Evolutionary conservation across 2,113 vertebrate species (phyloP).

Genomic region (Argyrosomus japonicus): DNA sequence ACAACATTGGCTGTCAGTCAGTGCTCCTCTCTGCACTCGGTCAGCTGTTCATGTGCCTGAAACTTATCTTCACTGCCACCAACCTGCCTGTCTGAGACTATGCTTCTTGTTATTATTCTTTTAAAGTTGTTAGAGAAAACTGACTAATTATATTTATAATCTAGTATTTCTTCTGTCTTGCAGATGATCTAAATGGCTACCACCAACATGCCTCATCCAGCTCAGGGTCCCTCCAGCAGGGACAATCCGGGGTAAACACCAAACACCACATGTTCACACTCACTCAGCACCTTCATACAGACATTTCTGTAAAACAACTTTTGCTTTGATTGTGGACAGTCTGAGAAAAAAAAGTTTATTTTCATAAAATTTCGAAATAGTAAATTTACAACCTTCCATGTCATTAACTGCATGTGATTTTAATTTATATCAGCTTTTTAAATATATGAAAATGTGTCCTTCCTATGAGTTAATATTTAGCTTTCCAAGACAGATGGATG

Average conservation of each 20-base stretch:
- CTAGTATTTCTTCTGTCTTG: constrained; percentile 48
- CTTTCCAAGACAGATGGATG: not conserved
- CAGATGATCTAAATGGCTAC: constrained; percentile 77
- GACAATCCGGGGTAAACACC: constrained; percentile 62
- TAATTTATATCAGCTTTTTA: not conserved
- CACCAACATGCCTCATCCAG: constrained; percentile 48
- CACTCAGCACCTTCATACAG: not conserved
- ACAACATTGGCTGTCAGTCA: constrained; percentile 45
- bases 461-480: not conserved
- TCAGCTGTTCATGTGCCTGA: constrained; percentile 49
- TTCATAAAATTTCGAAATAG: not conserved
- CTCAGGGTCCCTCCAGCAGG: constrained; percentile 59
- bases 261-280: not conserved
- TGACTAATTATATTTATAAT: not conserved
- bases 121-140: not conserved
- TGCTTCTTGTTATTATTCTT: constrained; percentile 5
- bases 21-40: not conserved
- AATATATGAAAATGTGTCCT: not conserved
- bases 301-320: not conserved
- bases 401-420: not conserved
- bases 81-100: not conserved
- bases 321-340: not conserved
- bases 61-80: not conserved
- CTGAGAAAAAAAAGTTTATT: not conserved
- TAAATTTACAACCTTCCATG: not conserved